Evolutionary conservation across 2,113 vertebrate genomes (phyloP), one percentile per base, ranked within the genome.

Genomic region (Nycticorax nycticorax): DNA sequence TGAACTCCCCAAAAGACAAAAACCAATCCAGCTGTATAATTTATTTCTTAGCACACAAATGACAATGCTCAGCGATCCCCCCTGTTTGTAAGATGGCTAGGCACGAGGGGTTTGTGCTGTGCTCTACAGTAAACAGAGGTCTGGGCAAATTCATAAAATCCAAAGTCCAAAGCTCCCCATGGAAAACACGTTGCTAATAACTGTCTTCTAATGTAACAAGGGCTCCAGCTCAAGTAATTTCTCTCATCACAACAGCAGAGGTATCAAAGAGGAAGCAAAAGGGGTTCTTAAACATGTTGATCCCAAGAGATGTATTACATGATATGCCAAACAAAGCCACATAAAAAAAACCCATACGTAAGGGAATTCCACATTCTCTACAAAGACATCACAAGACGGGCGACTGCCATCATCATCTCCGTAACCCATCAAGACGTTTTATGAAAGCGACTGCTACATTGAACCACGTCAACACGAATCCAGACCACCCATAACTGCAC

Each of bases 371-470:
- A 52, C 1, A 0, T 64, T 71, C 28, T 52, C n/a, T 53, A 68
- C 37, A 52, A 55, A 73, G 57, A 37, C 28, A 32, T 73, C 8
- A 24, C 33, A 39, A 66, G 37, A 53, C 2, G 1, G 3, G 7
- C 26, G 21, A 53, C 9, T 27, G 21, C 14, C 6, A 0, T 24
- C 23, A 72, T 59, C 48, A 79, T 12, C 27, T 48, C 45, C 2
- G 0, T 13, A 93, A 85, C 16, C 22, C 48, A 55, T 30, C 26
- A 73, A 56, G 35, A 43, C 15, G 18, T 55, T 47, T 89, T 39
- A 55, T 8, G 17, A 45, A 52, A 59, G 53, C 0, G 0, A 41
- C 10, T 0, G 1, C 35, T 28, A 48, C 8, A 2, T 73, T 81
- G 81, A 63, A 78, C 9, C 23, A 94, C 35, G n/a, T 37, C 52